A percentile compares a stretch with the other conserved stretches of the same genome.
Evolutionary conservation across 2,113 vertebrate genomes (phyloP).

Genomic region (Microcebus tavaratra): DNA sequence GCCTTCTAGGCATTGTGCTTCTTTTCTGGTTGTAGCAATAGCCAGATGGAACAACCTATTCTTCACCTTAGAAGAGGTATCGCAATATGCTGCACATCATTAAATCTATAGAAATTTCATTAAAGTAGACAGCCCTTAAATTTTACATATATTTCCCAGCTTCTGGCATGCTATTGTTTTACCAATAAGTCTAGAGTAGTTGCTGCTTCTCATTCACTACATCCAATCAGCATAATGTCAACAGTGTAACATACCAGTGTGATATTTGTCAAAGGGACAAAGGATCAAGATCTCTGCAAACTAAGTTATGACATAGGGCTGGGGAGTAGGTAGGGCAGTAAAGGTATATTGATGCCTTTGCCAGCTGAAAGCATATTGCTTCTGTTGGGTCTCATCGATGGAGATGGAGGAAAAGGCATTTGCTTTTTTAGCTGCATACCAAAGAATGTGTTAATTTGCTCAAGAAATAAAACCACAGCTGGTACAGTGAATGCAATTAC

Average conservation of each 20-base stretch:
- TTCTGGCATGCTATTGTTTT: not conserved
- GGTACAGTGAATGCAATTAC: not conserved
- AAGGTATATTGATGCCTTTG: not conserved
- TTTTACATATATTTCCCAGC: not conserved
- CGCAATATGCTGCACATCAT: not conserved
- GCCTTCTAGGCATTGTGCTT: not conserved
- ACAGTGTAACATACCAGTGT: not conserved
- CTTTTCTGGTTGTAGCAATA: not conserved
- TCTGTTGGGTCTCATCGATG: not conserved
- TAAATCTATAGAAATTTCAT: not conserved
- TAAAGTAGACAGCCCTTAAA: not conserved
- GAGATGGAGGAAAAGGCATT: not conserved
- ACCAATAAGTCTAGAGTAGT: not conserved
- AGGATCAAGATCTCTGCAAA: not conserved
- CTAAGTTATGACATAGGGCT: not conserved
- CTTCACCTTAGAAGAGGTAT: not conserved
- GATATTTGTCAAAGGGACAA: not conserved
- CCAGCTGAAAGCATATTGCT: not conserved
- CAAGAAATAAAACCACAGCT: not conserved
- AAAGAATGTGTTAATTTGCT: not conserved
- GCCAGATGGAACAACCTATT: not conserved
- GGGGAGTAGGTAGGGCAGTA: not conserved
- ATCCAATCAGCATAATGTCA: not conserved
- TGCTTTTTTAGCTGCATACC: not conserved
- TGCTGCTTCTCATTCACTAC: not conserved